Conservation (phyloP, 2,797 vertebrate genomes). For the Tapera naevia region DNA sequence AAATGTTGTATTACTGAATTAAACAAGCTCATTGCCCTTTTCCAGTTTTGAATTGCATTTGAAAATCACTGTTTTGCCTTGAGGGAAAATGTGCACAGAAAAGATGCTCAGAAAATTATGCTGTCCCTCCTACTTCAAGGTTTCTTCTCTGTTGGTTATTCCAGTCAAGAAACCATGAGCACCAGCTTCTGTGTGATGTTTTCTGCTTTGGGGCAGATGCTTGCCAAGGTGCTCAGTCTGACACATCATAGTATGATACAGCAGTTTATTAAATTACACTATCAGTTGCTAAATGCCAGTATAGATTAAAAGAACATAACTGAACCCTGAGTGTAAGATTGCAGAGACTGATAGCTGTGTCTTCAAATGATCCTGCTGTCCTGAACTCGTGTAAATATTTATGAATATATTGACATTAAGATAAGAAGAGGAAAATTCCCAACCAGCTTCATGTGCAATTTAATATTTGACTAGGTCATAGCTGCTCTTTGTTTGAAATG, state of each 20-base stretch:
- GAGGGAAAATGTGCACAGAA: background rate
- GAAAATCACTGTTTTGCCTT: background rate
- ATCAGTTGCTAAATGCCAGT: background rate
- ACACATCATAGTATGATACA: background rate
- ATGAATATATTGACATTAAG: conserved; percentile 22
- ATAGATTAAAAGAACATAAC: background rate
- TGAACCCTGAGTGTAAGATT: background rate
- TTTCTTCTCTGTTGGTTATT: background rate
- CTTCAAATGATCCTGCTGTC: background rate
- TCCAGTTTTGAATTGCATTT: background rate
- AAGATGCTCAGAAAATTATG: background rate
- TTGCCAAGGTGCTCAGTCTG: background rate
- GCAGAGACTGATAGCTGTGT: background rate
- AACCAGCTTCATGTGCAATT: background rate
- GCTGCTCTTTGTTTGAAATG: conserved; percentile 28
- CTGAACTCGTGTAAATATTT: conserved; percentile 38
- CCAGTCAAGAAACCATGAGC: background rate
- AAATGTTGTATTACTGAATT: background rate
- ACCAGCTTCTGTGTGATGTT: background rate
- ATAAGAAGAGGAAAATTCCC: conserved; percentile 31
- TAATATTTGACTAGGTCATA: conserved; percentile 51
- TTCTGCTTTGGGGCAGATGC: background rate
- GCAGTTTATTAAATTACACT: background rate
- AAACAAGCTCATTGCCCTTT: background rate
- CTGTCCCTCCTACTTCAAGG: background rate